A percentile compares a stretch with the other conserved stretches of the same genome.
Conservation (phyloP, 2,797 vertebrate species). For the Avahi laniger region DNA sequence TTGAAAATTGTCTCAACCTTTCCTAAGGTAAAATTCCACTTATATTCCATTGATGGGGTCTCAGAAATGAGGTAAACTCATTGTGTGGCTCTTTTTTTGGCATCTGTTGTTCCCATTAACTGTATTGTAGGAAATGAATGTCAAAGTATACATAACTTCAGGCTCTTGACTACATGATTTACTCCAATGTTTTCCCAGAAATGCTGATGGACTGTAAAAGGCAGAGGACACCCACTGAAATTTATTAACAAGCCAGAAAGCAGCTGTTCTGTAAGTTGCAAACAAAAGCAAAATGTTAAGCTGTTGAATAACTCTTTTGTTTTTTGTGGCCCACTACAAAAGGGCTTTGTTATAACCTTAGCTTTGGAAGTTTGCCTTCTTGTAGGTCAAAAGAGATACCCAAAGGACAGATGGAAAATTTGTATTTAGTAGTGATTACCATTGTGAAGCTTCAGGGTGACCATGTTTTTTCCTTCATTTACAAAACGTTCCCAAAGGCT, state of each 20-base stretch:
- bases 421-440: constrained; percentile 55
- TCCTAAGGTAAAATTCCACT: constrained; percentile 20
- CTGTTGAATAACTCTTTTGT: not conserved
- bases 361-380: constrained; percentile 45
- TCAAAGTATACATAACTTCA: constrained; percentile 28
- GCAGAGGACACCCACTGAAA: constrained; percentile 51
- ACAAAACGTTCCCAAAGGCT: constrained; percentile 50
- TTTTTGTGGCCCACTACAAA: constrained; percentile 42
- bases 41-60: not conserved
- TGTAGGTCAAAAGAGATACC: constrained; percentile 33
- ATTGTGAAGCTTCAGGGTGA: constrained; percentile 23
- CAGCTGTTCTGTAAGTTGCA: constrained; percentile 55
- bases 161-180: constrained; percentile 50
- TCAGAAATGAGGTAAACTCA: constrained; percentile 31
- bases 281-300: constrained; percentile 55
- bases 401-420: constrained; percentile 36
- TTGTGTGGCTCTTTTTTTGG: constrained; percentile 16
- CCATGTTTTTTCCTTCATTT: constrained; percentile 36
- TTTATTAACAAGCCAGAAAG: constrained; percentile 65
- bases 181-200: constrained; percentile 53
- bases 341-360: constrained; percentile 49
- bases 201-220: constrained; percentile 49
- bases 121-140: constrained; percentile 33
- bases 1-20: constrained; percentile 4
- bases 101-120: constrained; percentile 31